These are phyloP conservation scores for Apamea monoglypha DNA, from an alignment of 2,888 invertebrate genomes.

Conservation along the genomic window DNA sequence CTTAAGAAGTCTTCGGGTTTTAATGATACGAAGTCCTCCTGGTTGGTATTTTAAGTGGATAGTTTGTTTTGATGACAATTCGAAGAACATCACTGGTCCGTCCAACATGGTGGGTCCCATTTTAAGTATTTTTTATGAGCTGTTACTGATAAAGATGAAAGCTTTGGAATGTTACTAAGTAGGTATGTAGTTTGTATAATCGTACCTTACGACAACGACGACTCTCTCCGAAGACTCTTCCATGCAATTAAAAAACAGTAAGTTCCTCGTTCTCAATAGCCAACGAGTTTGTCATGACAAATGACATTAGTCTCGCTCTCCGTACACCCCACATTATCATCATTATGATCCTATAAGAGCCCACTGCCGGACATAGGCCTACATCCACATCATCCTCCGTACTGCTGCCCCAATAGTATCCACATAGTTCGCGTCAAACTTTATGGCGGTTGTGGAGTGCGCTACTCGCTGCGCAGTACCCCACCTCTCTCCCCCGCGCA, in stretches of 20 bases:
- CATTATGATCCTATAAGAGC: background rate
- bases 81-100: background rate
- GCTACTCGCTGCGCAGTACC: no score
- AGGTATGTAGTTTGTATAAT: background rate
- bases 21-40: background rate
- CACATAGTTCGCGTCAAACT: background rate
- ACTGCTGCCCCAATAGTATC: background rate
- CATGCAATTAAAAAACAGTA: background rate
- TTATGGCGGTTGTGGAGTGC: background rate
- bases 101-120: no score
- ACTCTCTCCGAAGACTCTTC: no score
- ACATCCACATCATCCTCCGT: background rate
- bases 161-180: constrained; percentile 9
- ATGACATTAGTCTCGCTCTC: no score
- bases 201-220: no score
- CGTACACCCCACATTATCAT: background rate
- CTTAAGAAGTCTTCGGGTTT: background rate
- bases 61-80: background rate
- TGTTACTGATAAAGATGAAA: constrained; percentile 2
- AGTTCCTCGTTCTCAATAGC: background rate
- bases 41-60: constrained; percentile 19
- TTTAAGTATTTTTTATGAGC: constrained; percentile 2
- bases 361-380: background rate
- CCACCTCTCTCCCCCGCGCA: no score
- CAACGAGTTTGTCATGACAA: background rate